Conservation (phyloP, 2,888 invertebrate species). For the Drosophila kuntzei region DNA sequence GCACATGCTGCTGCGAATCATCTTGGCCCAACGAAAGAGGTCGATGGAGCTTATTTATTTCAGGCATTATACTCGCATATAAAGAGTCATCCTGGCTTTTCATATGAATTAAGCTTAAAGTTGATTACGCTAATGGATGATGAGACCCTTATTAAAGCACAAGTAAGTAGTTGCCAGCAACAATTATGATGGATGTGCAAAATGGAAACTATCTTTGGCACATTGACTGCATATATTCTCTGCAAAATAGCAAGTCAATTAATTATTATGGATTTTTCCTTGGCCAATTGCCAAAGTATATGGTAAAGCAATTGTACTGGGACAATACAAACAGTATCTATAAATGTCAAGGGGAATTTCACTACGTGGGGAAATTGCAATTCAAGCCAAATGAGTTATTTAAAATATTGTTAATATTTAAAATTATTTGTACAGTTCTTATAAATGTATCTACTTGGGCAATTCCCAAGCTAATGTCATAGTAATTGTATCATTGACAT, state of each 20-base stretch:
- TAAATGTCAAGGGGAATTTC: neutral
- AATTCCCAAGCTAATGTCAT: conserved; percentile 6
- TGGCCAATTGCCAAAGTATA: neutral
- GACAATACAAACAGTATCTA: neutral
- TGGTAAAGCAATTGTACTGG: neutral
- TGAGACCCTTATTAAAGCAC: neutral
- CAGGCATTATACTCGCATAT: conserved; percentile 24
- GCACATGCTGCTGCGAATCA: conserved; percentile 47
- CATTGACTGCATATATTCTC: neutral
- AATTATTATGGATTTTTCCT: neutral
- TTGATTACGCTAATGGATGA: conserved; percentile 19
- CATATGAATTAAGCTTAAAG: conserved; percentile 45
- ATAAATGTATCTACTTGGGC: neutral
- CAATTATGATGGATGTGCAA: conserved; percentile 3
- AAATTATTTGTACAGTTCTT: neutral
- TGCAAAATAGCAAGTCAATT: conserved; percentile 3
- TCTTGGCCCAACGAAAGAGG: conserved; percentile 22
- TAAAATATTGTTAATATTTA: neutral
- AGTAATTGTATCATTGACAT: neutral
- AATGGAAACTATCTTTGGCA: neutral
- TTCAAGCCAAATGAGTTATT: too few species aligned
- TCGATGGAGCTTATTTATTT: conserved; percentile 54
- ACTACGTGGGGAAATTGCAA: too few species aligned
- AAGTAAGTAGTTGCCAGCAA: conserved; percentile 13
- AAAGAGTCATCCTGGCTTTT: conserved; percentile 1